Percentiles rank a stretch among this genome's conserved stretches.
Evolutionary conservation across 1,140 invertebrate species (phyloP).

Genomic region (Battus philenor): DNA sequence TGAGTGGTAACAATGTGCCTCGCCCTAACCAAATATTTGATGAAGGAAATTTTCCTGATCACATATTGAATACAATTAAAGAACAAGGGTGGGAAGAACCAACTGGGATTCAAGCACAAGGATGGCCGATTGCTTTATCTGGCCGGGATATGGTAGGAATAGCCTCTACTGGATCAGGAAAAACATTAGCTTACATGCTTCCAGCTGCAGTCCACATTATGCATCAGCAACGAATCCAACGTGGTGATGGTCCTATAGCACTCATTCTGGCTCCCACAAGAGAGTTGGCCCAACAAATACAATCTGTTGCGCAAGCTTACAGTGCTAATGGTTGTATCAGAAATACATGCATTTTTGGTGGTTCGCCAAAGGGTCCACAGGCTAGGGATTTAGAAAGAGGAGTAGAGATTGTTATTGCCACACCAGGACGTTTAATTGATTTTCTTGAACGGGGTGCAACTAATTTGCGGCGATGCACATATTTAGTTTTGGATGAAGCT

Average conservation of each 20-base stretch:
- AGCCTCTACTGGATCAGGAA: slow-evolving; percentile 95
- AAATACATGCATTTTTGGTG: slow-evolving; percentile 98
- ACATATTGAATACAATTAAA: slow-evolving; percentile 85
- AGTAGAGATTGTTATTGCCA: slow-evolving; percentile 95
- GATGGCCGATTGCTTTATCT: slow-evolving; percentile 95
- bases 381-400: slow-evolving; percentile 93
- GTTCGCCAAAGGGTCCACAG: slow-evolving; percentile 96
- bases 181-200: slow-evolving; percentile 91
- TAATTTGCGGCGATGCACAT: slow-evolving; percentile 93
- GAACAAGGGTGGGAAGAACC: slow-evolving; percentile 91
- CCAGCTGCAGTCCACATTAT: slow-evolving; percentile 86
- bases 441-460: slow-evolving; percentile 96
- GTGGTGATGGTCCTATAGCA: slow-evolving; percentile 94
- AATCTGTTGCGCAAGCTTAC: slow-evolving; percentile 95
- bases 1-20: slow-evolving; percentile 88
- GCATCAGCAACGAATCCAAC: slow-evolving; percentile 81
- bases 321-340: slow-evolving; percentile 88
- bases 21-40: slow-evolving; percentile 92
- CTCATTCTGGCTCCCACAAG: slow-evolving; percentile 96
- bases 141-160: slow-evolving; percentile 96
- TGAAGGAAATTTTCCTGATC: slow-evolving; percentile 92
- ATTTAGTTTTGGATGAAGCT: slow-evolving; percentile 97
- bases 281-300: slow-evolving; percentile 98
- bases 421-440: slow-evolving; percentile 97
- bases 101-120: slow-evolving; percentile 91